A percentile compares a stretch with the other conserved stretches of the same genome.
These are phyloP conservation scores for Addax nasomaculatus DNA, from an alignment of 2,113 vertebrate species.

Conservation along the genomic window DNA sequence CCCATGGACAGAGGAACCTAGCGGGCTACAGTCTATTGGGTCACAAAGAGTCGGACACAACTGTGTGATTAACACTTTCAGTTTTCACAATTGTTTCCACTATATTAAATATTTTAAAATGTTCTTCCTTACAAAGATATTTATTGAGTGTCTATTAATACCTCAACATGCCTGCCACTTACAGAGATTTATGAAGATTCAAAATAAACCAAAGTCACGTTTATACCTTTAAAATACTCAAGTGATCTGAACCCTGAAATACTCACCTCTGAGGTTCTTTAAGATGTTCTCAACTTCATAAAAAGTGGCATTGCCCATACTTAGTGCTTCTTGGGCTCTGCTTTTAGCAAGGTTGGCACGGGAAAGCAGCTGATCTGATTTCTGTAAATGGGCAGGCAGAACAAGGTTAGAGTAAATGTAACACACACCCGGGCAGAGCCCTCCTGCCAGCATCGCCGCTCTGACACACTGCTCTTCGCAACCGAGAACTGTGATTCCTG, in stretches of 20 bases:
- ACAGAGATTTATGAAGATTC: background rate
- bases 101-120: background rate
- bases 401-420: background rate
- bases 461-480: background rate
- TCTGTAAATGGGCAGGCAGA: constrained; percentile 75
- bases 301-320: constrained; percentile 82
- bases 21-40: background rate
- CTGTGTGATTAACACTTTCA: background rate
- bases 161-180: background rate
- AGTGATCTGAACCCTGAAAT: background rate
- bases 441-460: background rate
- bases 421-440: rapidly evolving
- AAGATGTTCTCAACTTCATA: constrained; percentile 85
- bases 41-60: background rate
- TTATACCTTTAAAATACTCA: background rate
- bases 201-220: background rate
- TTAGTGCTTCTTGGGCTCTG: constrained; percentile 82
- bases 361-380: constrained; percentile 79
- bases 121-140: background rate
- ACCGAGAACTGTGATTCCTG: background rate
- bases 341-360: constrained; percentile 85
- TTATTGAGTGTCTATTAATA: background rate
- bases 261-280: constrained; percentile 87
- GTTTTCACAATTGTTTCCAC: background rate
- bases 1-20: background rate